These are phyloP conservation scores for Xanthia togata DNA, from an alignment of 2,888 invertebrate genomes.

Conservation along the genomic window DNA sequence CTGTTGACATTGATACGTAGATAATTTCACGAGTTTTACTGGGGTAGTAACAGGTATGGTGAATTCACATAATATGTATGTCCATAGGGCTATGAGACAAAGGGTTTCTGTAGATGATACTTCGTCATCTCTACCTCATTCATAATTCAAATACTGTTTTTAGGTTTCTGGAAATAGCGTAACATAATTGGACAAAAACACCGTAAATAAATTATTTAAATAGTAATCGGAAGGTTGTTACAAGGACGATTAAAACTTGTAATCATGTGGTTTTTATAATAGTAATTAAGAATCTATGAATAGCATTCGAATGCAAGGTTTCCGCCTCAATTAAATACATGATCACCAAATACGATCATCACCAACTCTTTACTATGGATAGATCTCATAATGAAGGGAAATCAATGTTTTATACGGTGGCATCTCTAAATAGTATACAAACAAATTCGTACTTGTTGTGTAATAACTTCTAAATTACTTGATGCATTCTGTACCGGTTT, in stretches of 20 bases:
- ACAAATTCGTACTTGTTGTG: background rate
- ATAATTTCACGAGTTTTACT: constrained; percentile 12
- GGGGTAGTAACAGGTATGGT: background rate
- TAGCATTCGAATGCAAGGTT: constrained; percentile 6
- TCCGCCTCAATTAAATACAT: background rate
- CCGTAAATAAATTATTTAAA: constrained; percentile 6
- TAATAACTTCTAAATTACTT: background rate
- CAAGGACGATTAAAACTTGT: constrained; percentile 2
- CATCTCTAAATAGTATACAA: background rate
- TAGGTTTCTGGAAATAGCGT: background rate
- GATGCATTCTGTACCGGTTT: background rate
- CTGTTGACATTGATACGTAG: constrained; percentile 16
- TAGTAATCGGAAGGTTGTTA: background rate
- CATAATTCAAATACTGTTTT: constrained; percentile 12
- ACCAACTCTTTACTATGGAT: background rate
- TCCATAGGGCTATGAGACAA: background rate
- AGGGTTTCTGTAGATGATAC: background rate
- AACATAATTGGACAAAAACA: constrained; percentile 13
- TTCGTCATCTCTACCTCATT: background rate
- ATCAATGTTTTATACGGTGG: background rate
- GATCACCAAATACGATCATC: background rate
- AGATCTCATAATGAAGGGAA: background rate
- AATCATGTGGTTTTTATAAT: background rate
- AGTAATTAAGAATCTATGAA: constrained; percentile 11
- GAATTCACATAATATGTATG: background rate